Conservation (phyloP, 2,113 vertebrate species). For the Poecile atricapillus region DNA sequence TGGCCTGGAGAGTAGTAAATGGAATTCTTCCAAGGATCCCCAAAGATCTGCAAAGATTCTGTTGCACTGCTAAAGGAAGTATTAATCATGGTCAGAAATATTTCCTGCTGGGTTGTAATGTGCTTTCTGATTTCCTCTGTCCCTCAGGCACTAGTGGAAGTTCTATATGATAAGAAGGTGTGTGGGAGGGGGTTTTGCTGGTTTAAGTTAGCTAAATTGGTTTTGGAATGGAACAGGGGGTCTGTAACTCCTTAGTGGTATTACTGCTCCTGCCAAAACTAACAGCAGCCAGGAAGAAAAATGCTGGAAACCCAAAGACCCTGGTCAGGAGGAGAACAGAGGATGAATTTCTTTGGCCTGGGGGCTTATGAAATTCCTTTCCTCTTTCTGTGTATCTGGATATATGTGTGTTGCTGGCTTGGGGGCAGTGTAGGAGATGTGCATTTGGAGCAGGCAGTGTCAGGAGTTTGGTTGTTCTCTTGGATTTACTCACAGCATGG, state of each 20-base stretch:
- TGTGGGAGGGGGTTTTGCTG: accelerated
- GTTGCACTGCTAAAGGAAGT: not conserved
- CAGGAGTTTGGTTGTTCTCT: not conserved
- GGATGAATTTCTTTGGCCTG: not conserved
- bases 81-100: slow-evolving; percentile 20
- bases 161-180: not conserved
- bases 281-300: not conserved
- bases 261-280: not conserved
- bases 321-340: not conserved
- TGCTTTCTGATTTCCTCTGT: not conserved
- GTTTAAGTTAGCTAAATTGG: not conserved
- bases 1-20: not conserved
- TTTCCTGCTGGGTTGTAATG: not conserved
- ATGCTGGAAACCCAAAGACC: not conserved
- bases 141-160: not conserved
- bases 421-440: not conserved
- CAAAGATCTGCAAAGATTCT: not conserved
- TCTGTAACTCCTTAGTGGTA: not conserved
- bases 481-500: not conserved
- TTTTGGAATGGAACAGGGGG: not conserved
- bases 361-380: not conserved
- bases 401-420: not conserved
- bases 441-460: not conserved
- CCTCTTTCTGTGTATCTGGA: not conserved
- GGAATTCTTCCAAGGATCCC: not conserved